phyloP scores from a whole-genome alignment of 2,797 vertebrate species.

The Cyclura pinguis region DNA sequence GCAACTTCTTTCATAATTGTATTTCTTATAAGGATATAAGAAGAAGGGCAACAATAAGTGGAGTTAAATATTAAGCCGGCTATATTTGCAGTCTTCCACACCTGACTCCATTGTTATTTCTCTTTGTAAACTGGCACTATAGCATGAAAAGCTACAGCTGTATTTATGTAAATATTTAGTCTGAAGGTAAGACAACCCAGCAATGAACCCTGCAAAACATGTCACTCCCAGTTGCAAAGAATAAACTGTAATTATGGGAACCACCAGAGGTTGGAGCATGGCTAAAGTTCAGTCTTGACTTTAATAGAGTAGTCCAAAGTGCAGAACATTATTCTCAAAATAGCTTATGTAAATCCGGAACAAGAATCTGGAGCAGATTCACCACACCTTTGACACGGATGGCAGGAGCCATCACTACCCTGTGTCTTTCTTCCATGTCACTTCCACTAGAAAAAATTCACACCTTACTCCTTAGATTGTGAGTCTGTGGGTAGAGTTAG shows the following conservation, averaged over 20 bases:
- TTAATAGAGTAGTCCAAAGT: too few species aligned
- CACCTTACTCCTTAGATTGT: not conserved
- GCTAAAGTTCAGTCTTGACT: too few species aligned
- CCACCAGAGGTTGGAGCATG: not conserved
- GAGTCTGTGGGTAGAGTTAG: not conserved
- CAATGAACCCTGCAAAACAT: not conserved
- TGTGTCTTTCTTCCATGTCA: not conserved
- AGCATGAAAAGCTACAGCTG: conserved; percentile 16
- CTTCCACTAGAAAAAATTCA: not conserved
- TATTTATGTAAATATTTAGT: conserved; percentile 16
- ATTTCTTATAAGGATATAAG: not conserved
- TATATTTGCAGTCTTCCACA: conserved; percentile 11
- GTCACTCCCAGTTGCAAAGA: not conserved
- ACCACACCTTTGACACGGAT: too few species aligned
- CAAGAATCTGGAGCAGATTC: too few species aligned
- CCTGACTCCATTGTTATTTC: conserved; percentile 1
- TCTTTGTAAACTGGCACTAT: not conserved
- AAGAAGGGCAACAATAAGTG: not conserved
- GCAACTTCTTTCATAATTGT: not conserved
- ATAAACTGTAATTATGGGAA: not conserved
- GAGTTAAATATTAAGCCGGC: conserved; percentile 8
- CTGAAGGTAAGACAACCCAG: not conserved
- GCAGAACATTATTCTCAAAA: too few species aligned
- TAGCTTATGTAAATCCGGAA: too few species aligned
- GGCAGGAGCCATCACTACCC: too few species aligned